phyloP scores from a whole-genome alignment of 2,888 invertebrate genomes.

The Agelastica alni region DNA sequence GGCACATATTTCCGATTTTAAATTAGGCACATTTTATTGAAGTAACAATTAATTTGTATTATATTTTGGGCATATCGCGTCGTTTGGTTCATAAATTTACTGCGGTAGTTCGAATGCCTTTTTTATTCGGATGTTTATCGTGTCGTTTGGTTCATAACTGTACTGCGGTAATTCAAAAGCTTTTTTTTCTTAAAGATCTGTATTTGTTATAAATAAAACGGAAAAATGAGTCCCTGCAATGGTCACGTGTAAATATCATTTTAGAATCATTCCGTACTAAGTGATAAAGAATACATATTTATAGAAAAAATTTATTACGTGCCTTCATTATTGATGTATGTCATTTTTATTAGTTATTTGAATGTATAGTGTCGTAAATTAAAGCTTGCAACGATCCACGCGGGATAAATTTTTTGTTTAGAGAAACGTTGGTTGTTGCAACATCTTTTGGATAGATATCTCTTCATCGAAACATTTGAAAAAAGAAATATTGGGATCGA shows the following conservation, averaged over 20 bases:
- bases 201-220: too few relatives aligned
- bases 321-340: constrained; percentile 38
- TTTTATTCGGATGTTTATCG: too few relatives aligned
- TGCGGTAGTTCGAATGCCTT: too few relatives aligned
- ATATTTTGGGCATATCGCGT: too few relatives aligned
- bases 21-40: too few relatives aligned
- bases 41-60: too few relatives aligned
- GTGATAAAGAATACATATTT: constrained; percentile 34
- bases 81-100: too few relatives aligned
- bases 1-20: too few relatives aligned
- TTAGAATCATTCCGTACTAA: constrained; percentile 40
- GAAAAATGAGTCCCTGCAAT: not conserved
- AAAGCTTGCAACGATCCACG: not conserved
- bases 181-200: too few relatives aligned
- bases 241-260: constrained; percentile 22
- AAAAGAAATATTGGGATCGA: too few relatives aligned
- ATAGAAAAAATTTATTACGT: constrained; percentile 38
- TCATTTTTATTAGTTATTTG: constrained; percentile 7
- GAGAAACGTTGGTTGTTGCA: not conserved
- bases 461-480: not conserved
- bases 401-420: not conserved
- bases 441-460: not conserved
- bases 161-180: too few relatives aligned
- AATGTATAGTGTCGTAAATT: constrained; percentile 1
- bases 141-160: too few relatives aligned